These are phyloP conservation scores for Diplazon laetatorius DNA, from an alignment of 2,888 invertebrate species.

Conservation along the genomic window DNA sequence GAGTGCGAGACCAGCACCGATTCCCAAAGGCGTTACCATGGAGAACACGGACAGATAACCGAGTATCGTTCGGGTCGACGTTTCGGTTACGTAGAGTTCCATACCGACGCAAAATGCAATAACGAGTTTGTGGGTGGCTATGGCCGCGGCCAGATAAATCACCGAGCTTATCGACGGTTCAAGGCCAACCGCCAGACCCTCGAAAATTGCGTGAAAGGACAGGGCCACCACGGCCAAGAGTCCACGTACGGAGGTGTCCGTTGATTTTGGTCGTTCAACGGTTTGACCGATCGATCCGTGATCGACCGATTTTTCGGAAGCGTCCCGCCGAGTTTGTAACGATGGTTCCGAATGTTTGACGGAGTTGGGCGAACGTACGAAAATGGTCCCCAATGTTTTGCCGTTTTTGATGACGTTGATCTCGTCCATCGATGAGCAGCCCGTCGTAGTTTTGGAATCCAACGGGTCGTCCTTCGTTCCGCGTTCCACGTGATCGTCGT, in stretches of 20 bases:
- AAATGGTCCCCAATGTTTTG: slow-evolving; percentile 73
- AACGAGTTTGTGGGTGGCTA: slow-evolving; percentile 88
- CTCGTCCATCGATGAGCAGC: slow-evolving; percentile 32
- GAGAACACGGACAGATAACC: slow-evolving; percentile 87
- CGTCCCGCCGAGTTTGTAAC: slow-evolving; percentile 42
- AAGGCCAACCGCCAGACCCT: slow-evolving; percentile 87
- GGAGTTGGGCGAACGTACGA: slow-evolving; percentile 72
- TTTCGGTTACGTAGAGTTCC: slow-evolving; percentile 83
- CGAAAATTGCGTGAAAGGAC: slow-evolving; percentile 88
- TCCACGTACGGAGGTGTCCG: slow-evolving; percentile 83
- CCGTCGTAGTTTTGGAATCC: slow-evolving; percentile 22
- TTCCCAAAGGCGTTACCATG: slow-evolving; percentile 88
- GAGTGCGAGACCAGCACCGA: slow-evolving; percentile 86
- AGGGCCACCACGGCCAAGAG: slow-evolving; percentile 87
- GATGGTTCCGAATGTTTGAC: slow-evolving; percentile 64
- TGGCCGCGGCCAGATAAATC: slow-evolving; percentile 86
- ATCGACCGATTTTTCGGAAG: slow-evolving; percentile 48
- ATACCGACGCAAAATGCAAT: slow-evolving; percentile 88
- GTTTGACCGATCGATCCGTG: slow-evolving; percentile 55
- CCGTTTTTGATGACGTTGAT: slow-evolving; percentile 38
- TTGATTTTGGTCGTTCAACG: slow-evolving; percentile 19
- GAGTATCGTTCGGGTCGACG: slow-evolving; percentile 84
- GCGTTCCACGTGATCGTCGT: slow-evolving; percentile 48
- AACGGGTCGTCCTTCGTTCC: not conserved
- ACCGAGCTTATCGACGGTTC: slow-evolving; percentile 83